Conservation (phyloP, 2,113 vertebrate genomes). For the Plestiodon gilberti region DNA sequence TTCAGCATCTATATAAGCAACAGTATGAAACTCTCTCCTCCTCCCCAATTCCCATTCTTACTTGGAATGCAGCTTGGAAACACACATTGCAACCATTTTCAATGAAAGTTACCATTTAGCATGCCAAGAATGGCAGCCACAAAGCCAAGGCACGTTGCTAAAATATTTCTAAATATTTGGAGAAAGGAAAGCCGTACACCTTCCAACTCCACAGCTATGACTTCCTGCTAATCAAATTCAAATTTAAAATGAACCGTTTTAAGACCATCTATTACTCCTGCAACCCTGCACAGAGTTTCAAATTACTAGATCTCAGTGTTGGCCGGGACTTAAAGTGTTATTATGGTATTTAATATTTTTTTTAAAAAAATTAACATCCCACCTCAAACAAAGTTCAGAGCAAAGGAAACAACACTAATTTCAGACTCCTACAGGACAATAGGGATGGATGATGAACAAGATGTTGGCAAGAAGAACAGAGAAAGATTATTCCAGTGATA, state of each 20-base stretch:
- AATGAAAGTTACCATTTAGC: neutral
- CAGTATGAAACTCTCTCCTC: neutral
- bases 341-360: neutral
- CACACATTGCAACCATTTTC: neutral
- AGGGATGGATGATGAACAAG: no score
- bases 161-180: conserved; percentile 2
- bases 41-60: neutral
- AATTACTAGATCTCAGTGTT: neutral
- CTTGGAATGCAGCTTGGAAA: neutral
- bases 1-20: neutral
- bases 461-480: no score
- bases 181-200: neutral
- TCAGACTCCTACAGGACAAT: no score
- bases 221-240: neutral
- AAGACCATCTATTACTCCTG: neutral
- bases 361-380: no score
- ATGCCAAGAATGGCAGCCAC: conserved; percentile 12
- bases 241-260: neutral
- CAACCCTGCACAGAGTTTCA: neutral
- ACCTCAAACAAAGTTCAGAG: no score
- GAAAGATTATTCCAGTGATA: no score
- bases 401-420: no score
- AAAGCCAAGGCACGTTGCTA: neutral
- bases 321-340: neutral
- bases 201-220: neutral